Percentiles rank a stretch among this genome's conserved stretches.
These are phyloP conservation scores for Agonum fuliginosum DNA, from an alignment of 2,888 invertebrate genomes.

Conservation along the genomic window DNA sequence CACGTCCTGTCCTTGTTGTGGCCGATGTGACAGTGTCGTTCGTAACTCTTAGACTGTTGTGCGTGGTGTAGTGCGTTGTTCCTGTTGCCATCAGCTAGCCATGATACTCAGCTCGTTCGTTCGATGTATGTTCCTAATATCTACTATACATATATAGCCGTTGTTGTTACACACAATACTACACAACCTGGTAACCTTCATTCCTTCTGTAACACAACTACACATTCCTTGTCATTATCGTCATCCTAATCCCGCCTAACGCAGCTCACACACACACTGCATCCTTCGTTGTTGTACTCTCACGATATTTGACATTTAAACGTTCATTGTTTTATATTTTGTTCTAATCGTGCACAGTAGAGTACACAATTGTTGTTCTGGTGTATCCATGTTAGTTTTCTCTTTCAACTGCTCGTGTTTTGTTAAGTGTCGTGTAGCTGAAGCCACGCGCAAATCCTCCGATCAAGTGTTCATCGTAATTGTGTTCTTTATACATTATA, in stretches of 20 bases:
- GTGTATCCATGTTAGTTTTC: slow-evolving; percentile 58
- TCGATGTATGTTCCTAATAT: slow-evolving; percentile 72
- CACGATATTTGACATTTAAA: slow-evolving; percentile 59
- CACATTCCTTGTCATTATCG: background rate
- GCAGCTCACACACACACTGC: slow-evolving; percentile 48
- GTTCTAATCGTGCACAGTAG: slow-evolving; percentile 60
- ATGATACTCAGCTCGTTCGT: slow-evolving; percentile 72
- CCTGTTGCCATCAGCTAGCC: slow-evolving; percentile 68
- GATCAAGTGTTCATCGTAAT: no score
- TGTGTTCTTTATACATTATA: no score
- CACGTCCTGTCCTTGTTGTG: slow-evolving; percentile 73
- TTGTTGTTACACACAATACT: slow-evolving; percentile 34
- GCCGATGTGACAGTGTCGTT: slow-evolving; percentile 73
- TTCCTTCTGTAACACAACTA: background rate
- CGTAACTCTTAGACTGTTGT: slow-evolving; percentile 69
- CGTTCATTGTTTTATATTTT: slow-evolving; percentile 55
- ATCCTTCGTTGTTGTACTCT: slow-evolving; percentile 59
- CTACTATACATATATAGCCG: slow-evolving; percentile 47
- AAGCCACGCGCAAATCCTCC: slow-evolving; percentile 50
- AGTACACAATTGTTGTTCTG: slow-evolving; percentile 58
- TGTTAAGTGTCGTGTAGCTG: slow-evolving; percentile 59
- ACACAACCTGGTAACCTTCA: background rate
- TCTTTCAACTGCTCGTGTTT: slow-evolving; percentile 59
- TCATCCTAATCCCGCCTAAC: background rate
- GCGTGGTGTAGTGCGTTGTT: slow-evolving; percentile 71